Evolutionary conservation across 2,888 invertebrate genomes (phyloP).

Genomic region (Meteorus cinctellus): DNA sequence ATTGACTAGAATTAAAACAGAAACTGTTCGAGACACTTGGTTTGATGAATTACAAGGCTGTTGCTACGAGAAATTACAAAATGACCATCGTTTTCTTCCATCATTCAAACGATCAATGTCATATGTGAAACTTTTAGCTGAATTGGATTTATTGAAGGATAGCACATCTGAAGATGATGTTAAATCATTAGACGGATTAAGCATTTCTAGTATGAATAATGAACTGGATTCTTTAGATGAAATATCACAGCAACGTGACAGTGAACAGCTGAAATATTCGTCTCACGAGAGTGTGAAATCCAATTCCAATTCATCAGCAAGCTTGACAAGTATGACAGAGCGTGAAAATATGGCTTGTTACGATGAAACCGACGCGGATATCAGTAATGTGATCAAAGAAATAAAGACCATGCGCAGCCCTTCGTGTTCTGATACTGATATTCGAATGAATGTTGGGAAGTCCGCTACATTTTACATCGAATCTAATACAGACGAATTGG

Average conservation of each 20-base stretch:
- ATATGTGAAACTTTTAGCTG: conserved; percentile 82
- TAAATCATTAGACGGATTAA: conserved; percentile 76
- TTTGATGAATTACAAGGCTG: conserved; percentile 89
- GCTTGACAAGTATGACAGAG: conserved; percentile 57
- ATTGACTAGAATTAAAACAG: conserved; percentile 78
- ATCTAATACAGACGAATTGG: conserved; percentile 58
- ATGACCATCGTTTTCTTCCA: conserved; percentile 78
- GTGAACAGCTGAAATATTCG: conserved; percentile 49
- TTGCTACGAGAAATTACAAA: conserved; percentile 78
- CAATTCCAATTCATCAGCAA: conserved; percentile 59
- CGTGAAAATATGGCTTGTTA: conserved; percentile 44
- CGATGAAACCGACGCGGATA: conserved; percentile 56
- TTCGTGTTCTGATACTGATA: conserved; percentile 57
- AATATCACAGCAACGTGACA: conserved; percentile 52
- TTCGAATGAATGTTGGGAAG: conserved; percentile 55
- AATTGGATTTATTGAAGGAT: conserved; percentile 81
- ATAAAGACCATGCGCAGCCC: conserved; percentile 55
- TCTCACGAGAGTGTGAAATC: conserved; percentile 52
- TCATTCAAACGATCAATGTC: conserved; percentile 80
- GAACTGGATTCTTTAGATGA: conserved; percentile 66
- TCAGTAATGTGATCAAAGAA: conserved; percentile 44
- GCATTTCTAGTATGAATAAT: conserved; percentile 73
- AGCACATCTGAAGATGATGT: conserved; percentile 76
- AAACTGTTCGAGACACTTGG: conserved; percentile 81
- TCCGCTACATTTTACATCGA: conserved; percentile 62